Percentiles rank a stretch among this genome's conserved stretches.
Conservation (phyloP, 2,888 invertebrate genomes). For the Seira ritae region DNA sequence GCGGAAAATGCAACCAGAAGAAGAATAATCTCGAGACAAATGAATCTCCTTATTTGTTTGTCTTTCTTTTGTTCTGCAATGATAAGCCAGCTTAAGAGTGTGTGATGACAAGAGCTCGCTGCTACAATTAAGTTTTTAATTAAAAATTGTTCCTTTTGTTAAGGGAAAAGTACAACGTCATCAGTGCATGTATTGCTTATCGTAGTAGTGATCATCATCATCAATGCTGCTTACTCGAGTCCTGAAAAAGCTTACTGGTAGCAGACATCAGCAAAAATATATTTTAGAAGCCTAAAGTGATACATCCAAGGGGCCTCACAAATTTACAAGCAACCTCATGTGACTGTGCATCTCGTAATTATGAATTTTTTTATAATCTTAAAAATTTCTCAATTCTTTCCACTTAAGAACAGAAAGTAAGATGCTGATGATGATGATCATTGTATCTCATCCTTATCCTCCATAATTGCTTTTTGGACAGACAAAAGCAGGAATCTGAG, state of each 20-base stretch:
- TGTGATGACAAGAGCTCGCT: not conserved
- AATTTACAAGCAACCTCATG: no score
- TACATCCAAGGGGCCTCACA: not conserved
- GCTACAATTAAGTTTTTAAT: constrained; percentile 63
- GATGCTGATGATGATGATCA: no score
- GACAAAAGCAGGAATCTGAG: no score
- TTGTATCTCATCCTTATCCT: no score
- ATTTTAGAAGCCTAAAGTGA: no score
- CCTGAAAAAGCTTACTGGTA: not conserved
- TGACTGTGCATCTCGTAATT: no score
- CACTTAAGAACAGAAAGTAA: no score
- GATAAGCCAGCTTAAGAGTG: not conserved
- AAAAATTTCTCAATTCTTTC: no score
- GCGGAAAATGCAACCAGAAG: no score
- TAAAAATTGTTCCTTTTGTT: constrained; percentile 44
- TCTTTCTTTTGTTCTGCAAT: not conserved
- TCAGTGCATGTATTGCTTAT: no score
- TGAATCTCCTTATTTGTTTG: not conserved
- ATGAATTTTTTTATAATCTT: no score
- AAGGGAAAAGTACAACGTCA: constrained; percentile 20
- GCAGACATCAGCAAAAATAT: not conserved
- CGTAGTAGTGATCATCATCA: not conserved
- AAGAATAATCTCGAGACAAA: not conserved
- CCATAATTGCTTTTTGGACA: no score
- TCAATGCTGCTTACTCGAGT: not conserved